phyloP scores from a whole-genome alignment of 1,140 invertebrate genomes.

The Drosophila ironensis region DNA sequence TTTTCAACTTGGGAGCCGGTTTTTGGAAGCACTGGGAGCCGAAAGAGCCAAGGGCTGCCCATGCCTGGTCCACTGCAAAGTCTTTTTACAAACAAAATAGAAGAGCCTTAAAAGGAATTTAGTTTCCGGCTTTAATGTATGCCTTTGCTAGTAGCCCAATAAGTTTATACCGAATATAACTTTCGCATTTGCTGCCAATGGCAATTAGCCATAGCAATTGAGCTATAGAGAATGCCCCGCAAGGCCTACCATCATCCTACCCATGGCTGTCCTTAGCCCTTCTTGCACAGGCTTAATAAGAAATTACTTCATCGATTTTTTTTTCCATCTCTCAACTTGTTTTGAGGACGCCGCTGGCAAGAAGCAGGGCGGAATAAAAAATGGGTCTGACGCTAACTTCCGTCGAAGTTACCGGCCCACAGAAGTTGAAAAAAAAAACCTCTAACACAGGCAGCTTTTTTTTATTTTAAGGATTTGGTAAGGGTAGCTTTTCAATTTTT shows the following conservation, averaged over 20 bases:
- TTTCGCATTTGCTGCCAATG: neutral
- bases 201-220: conserved; percentile 18
- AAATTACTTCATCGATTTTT: conserved; percentile 76
- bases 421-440: conserved; percentile 48
- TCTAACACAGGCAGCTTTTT: conserved; percentile 66
- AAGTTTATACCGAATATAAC: too few relatives aligned
- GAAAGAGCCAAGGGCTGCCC: too few relatives aligned
- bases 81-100: too few relatives aligned
- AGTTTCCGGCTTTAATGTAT: too few relatives aligned
- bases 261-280: conserved; percentile 18
- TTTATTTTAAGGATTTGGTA: conserved; percentile 57
- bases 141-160: neutral
- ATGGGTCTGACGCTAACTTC: conserved; percentile 59
- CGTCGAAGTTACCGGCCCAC: conserved; percentile 33
- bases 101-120: too few relatives aligned
- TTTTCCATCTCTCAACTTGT: conserved; percentile 30
- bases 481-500: conserved; percentile 61
- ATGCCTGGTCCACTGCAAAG: too few relatives aligned
- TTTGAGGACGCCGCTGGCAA: conserved; percentile 62
- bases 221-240: neutral
- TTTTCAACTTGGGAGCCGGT: too few relatives aligned
- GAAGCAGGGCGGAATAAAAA: conserved; percentile 39
- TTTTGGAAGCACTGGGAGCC: too few relatives aligned
- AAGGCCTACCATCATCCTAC: neutral
- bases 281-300: conserved; percentile 44